Evolutionary conservation across 2,113 vertebrate species (phyloP).

Genomic region (Setophaga coronata): DNA sequence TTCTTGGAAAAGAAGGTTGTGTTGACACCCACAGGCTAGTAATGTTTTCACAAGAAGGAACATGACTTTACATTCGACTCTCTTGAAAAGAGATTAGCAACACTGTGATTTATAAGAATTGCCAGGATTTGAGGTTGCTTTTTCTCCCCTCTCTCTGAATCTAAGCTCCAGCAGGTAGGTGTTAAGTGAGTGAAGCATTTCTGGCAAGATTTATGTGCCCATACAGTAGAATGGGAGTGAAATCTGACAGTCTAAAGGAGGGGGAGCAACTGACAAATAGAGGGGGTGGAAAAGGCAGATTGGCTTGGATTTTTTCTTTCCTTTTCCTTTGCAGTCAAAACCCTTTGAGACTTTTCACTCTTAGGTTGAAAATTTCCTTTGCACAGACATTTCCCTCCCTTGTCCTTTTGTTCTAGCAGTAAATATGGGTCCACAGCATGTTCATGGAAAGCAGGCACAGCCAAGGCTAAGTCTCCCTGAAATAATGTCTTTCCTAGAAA

Average conservation of each 20-base stretch:
- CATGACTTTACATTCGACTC: conserved; percentile 72
- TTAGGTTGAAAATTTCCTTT: conserved; percentile 44
- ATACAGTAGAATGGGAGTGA: conserved; percentile 52
- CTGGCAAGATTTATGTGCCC: conserved; percentile 56
- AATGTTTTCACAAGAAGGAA: conserved; percentile 73
- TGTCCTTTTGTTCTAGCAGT: conserved; percentile 33
- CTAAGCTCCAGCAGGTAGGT: conserved; percentile 61
- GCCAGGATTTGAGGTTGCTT: conserved; percentile 40
- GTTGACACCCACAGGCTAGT: conserved; percentile 73
- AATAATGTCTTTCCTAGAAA: conserved; percentile 23
- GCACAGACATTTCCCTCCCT: conserved; percentile 24
- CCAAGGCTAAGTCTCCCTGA: not conserved
- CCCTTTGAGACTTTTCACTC: conserved; percentile 24
- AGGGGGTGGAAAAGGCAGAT: conserved; percentile 31
- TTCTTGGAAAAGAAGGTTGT: conserved; percentile 73
- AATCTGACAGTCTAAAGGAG: conserved; percentile 55
- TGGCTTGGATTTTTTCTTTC: conserved; percentile 54
- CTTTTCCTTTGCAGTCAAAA: conserved; percentile 35
- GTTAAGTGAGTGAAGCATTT: conserved; percentile 63
- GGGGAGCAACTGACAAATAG: conserved; percentile 39
- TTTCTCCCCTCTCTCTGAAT: not conserved
- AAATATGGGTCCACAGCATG: conserved; percentile 5
- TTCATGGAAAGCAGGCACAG: not conserved
- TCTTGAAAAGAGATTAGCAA: conserved; percentile 68
- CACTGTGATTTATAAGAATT: conserved; percentile 64